phyloP scores from a whole-genome alignment of 2,888 invertebrate genomes.

The Lithophane semibrunnea region DNA sequence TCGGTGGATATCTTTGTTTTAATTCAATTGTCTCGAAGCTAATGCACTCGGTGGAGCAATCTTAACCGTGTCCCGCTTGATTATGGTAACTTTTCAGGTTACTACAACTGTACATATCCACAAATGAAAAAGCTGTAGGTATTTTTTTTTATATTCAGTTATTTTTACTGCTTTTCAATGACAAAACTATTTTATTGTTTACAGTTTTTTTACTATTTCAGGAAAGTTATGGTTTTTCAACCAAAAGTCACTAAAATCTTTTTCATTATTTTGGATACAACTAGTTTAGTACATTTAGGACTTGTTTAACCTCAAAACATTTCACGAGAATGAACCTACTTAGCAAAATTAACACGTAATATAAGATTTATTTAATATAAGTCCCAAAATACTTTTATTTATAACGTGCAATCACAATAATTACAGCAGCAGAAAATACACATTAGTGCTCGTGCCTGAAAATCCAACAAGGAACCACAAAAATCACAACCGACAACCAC shows the following conservation, averaged over 20 bases:
- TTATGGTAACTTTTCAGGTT: constrained; percentile 74
- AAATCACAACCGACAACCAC: constrained; percentile 14
- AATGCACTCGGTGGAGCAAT: constrained; percentile 79
- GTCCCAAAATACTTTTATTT: not conserved
- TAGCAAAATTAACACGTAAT: not conserved
- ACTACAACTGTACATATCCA: constrained; percentile 37
- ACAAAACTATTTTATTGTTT: not conserved
- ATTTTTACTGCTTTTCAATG: not conserved
- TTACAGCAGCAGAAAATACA: no score
- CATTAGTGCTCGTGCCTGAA: not conserved
- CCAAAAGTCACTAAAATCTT: not conserved
- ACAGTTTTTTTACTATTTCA: no score
- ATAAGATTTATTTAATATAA: not conserved
- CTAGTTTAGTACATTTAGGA: not conserved
- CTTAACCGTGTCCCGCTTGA: constrained; percentile 73
- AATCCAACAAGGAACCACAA: constrained; percentile 1
- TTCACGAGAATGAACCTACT: not conserved
- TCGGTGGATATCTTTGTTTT: constrained; percentile 82
- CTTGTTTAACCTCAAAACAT: not conserved
- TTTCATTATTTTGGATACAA: not conserved
- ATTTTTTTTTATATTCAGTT: not conserved
- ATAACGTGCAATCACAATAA: not conserved
- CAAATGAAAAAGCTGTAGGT: constrained; percentile 5
- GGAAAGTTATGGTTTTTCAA: not conserved
- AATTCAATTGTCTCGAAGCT: constrained; percentile 83